A percentile compares a stretch with the other conserved stretches of the same genome.
phyloP scores from a whole-genome alignment of 2,797 vertebrate species.

The Simalia tracyae region DNA sequence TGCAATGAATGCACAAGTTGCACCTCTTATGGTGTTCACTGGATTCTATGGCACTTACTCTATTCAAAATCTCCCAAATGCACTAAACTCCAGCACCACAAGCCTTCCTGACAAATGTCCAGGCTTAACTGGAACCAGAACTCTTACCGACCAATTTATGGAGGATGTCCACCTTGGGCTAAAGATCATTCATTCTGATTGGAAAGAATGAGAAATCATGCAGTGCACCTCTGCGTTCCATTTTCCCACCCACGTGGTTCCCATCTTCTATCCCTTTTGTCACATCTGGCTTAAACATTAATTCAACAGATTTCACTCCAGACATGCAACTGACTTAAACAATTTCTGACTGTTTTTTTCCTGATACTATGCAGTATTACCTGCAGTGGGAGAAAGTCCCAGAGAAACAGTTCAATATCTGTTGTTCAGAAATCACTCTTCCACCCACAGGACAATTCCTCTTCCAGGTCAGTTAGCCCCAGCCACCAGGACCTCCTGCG shows the following conservation, averaged over 20 bases:
- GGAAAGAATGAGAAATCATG: too few relatives aligned
- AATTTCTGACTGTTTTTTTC: not conserved
- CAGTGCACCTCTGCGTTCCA: not conserved
- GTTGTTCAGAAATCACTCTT: conserved; percentile 25
- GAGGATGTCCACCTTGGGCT: too few relatives aligned
- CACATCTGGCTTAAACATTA: not conserved
- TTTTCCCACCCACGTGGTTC: not conserved
- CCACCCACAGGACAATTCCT: conserved; percentile 44
- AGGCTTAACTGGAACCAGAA: too few relatives aligned
- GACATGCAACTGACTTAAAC: not conserved
- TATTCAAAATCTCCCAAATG: conserved; percentile 41
- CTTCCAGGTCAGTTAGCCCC: conserved; percentile 38
- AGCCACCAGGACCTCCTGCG: not conserved
- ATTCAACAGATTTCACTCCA: not conserved
- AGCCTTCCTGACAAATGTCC: too few relatives aligned
- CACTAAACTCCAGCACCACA: too few relatives aligned
- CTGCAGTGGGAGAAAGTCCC: conserved; percentile 49
- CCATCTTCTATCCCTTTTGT: not conserved
- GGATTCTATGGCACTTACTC: conserved; percentile 68
- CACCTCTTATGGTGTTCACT: conserved; percentile 53
- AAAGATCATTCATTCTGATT: too few relatives aligned
- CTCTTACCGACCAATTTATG: too few relatives aligned
- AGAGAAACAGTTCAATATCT: conserved; percentile 47
- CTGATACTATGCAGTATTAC: conserved; percentile 46
- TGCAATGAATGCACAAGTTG: conserved; percentile 55